Evolutionary conservation across 2,888 invertebrate species (phyloP), one percentile per base, ranked within the genome.

Genomic region (Standfussiana lucernea): DNA sequence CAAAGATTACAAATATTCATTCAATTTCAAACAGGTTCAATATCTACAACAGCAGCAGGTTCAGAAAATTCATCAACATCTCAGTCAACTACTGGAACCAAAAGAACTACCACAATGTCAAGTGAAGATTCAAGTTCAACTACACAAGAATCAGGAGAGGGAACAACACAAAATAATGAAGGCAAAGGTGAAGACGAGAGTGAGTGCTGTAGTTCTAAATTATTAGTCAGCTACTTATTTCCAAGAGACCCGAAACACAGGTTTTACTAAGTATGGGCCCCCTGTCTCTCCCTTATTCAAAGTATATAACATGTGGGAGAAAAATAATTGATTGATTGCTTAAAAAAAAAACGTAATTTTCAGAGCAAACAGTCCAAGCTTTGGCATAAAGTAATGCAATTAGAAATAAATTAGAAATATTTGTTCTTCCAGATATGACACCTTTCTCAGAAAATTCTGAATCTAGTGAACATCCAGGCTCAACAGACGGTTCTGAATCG

Each of bases 401-500:
- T 35, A 32, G 11, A 62, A 62, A 62, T 62, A n/a, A n/a, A 37
- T 2, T n/a, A 15, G 8, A 18, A 59, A 18, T 32, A 7, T n/a
- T 79, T 61, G n/a, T 18, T n/a, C 8, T 79, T 79, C 7, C 70
- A 77, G 79, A 59, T 47, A 47, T n/a, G 8, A 53, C 40, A 47
- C 32, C 75, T 15, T 42, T 28, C 10, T 56, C 28, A 0, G 32
- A 11, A 28, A 18, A 42, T 42, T 50, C 69, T 21, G 28, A 45
- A 59, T 72, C 77, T 15, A 59, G 24, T 75, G 18, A 40, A 40
- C 24, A 21, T 35, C 13, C 37, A 15, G 7, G 8, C 0, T 32
- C 28, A 53, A 56, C 18, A 72, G 10, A 13, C 2, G 10, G 13
- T 28, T 18, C 42, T 24, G 35, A 18, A 53, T 0, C 13, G 8